Conservation (phyloP, 2,113 vertebrate genomes). For the Alethe diademata region DNA sequence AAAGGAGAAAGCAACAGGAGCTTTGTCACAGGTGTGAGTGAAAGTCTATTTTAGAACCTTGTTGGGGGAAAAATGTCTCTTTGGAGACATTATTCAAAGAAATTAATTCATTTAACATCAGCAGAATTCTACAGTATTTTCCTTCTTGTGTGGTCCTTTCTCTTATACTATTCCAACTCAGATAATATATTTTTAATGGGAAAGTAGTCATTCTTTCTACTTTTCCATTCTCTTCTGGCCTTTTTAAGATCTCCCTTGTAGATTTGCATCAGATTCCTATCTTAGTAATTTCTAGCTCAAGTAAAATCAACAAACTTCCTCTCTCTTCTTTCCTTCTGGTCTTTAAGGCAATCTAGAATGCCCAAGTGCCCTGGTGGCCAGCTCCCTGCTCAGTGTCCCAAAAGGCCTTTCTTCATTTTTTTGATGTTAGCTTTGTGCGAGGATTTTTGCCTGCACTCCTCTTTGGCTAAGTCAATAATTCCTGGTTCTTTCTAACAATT, state of each 20-base stretch:
- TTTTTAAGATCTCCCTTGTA: background rate
- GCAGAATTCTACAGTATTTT: background rate
- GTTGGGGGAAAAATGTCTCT: background rate
- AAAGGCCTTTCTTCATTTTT: background rate
- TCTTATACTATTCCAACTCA: background rate
- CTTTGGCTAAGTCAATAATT: background rate
- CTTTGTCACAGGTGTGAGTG: background rate
- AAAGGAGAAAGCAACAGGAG: background rate
- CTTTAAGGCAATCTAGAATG: background rate
- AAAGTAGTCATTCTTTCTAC: background rate
- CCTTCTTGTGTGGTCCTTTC: background rate
- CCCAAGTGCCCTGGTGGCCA: background rate
- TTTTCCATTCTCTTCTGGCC: background rate
- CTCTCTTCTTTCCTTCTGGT: background rate
- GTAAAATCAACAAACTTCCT: background rate
- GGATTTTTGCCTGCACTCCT: background rate
- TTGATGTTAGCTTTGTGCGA: background rate
- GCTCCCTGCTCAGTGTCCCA: background rate
- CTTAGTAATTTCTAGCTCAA: background rate
- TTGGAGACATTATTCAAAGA: background rate
- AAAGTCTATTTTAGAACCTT: background rate
- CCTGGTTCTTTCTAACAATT: background rate
- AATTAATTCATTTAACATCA: background rate
- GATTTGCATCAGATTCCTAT: background rate
- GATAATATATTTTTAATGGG: background rate